Percentiles rank a stretch among this genome's conserved stretches.
phyloP scores from a whole-genome alignment of 2,888 invertebrate genomes.

The Allophyes oxyacanthae region DNA sequence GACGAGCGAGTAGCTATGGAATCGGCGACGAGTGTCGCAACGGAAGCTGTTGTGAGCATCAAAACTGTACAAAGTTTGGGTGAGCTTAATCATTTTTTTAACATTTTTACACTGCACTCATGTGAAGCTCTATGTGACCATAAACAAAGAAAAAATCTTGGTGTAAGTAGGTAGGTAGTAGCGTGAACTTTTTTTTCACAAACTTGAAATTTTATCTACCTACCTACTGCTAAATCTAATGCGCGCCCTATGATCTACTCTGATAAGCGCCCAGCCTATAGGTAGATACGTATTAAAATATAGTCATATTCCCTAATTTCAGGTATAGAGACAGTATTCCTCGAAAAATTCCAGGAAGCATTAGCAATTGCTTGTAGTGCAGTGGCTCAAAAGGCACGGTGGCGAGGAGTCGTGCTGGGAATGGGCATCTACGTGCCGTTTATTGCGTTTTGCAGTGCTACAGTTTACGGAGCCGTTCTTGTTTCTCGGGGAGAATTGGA shows the following conservation, averaged over 20 bases:
- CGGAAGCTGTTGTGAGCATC: conserved; percentile 91
- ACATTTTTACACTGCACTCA: too few species aligned
- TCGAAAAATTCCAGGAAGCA: conserved; percentile 86
- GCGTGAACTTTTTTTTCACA: too few species aligned
- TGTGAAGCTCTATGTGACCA: too few species aligned
- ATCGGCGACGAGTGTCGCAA: conserved; percentile 90
- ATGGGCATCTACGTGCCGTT: conserved; percentile 92
- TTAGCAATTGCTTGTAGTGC: conserved; percentile 85
- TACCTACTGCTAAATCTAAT: too few species aligned
- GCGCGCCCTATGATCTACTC: too few species aligned
- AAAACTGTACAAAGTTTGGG: conserved; percentile 91
- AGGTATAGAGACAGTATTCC: conserved; percentile 89
- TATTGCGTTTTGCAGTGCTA: conserved; percentile 91
- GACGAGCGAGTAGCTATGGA: conserved; percentile 90
- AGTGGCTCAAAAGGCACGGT: conserved; percentile 88
- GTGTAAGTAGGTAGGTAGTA: too few species aligned
- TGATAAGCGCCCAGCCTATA: too few species aligned
- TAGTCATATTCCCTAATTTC: conserved; percentile 10
- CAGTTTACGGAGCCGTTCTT: conserved; percentile 92
- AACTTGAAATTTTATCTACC: too few species aligned
- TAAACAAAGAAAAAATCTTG: too few species aligned
- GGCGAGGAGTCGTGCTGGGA: conserved; percentile 92
- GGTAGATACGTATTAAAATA: too few species aligned
- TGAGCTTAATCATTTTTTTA: conserved; percentile 52
- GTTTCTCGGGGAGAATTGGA: conserved; percentile 90